Percentiles rank a stretch among this genome's conserved stretches.
phyloP scores from a whole-genome alignment of 2,113 vertebrate genomes.

The Ardeotis arabs region DNA sequence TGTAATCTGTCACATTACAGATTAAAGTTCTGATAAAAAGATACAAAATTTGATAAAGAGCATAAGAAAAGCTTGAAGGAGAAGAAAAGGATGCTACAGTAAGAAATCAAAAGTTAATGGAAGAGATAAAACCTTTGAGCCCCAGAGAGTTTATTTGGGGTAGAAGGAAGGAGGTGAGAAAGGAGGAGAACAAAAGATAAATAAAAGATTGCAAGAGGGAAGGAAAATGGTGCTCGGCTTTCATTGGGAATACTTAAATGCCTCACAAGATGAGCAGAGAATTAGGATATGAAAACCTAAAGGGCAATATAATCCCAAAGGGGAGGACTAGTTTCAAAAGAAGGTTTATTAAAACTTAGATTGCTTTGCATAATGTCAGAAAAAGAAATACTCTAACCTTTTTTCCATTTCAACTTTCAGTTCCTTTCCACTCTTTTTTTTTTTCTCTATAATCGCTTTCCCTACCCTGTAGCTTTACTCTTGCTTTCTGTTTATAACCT shows the following conservation, averaged over 20 bases:
- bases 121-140: neutral
- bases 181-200: slow-evolving; percentile 29
- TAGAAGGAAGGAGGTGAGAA: neutral
- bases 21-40: neutral
- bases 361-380: slow-evolving; percentile 42
- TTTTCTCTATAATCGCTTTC: slow-evolving; percentile 48
- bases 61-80: neutral
- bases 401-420: slow-evolving; percentile 40
- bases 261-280: slow-evolving; percentile 30
- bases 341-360: slow-evolving; percentile 51
- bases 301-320: slow-evolving; percentile 44
- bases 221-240: neutral
- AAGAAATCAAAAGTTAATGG: neutral
- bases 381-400: neutral
- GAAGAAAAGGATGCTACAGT: neutral
- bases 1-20: neutral
- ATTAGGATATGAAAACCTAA: slow-evolving; percentile 47
- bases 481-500: slow-evolving; percentile 82
- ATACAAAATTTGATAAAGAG: neutral
- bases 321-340: slow-evolving; percentile 45
- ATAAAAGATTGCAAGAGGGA: neutral
- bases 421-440: slow-evolving; percentile 68
- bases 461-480: slow-evolving; percentile 54
- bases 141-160: neutral
- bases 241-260: slow-evolving; percentile 28